Evolutionary conservation across 1,140 invertebrate species (phyloP).

Genomic region (Papilio helenus): DNA sequence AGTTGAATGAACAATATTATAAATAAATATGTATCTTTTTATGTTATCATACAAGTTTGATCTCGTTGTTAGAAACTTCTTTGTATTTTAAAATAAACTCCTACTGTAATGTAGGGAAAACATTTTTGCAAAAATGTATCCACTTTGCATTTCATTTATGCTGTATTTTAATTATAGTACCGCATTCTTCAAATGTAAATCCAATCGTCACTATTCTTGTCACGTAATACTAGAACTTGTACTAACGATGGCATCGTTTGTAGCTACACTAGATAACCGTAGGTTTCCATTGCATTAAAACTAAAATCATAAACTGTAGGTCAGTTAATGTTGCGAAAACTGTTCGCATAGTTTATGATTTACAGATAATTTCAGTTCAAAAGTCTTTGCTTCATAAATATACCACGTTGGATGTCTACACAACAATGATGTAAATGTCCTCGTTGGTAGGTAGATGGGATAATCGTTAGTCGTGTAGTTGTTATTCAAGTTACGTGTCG

Average conservation of each 20-base stretch:
- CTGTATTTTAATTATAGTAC: not conserved
- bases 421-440: conserved; percentile 12
- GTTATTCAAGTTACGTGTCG: conserved; percentile 11
- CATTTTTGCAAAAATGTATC: not conserved
- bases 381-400: not conserved
- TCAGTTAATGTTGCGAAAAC: too few relatives aligned
- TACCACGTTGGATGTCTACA: not conserved
- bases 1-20: not conserved
- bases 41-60: not conserved
- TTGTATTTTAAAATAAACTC: not conserved
- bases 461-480: conserved; percentile 16
- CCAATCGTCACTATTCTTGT: not conserved
- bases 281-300: not conserved
- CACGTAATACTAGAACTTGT: conserved; percentile 5
- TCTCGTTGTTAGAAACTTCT: not conserved
- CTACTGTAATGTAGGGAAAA: not conserved
- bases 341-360: too few relatives aligned
- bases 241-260: conserved; percentile 2
- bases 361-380: too few relatives aligned
- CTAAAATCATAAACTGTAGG: too few relatives aligned
- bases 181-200: conserved; percentile 13
- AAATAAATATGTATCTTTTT: not conserved
- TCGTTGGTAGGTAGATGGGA: not conserved
- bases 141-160: not conserved
- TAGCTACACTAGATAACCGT: not conserved